phyloP scores from a whole-genome alignment of 2,113 vertebrate species.

The Erpornis zantholeuca region DNA sequence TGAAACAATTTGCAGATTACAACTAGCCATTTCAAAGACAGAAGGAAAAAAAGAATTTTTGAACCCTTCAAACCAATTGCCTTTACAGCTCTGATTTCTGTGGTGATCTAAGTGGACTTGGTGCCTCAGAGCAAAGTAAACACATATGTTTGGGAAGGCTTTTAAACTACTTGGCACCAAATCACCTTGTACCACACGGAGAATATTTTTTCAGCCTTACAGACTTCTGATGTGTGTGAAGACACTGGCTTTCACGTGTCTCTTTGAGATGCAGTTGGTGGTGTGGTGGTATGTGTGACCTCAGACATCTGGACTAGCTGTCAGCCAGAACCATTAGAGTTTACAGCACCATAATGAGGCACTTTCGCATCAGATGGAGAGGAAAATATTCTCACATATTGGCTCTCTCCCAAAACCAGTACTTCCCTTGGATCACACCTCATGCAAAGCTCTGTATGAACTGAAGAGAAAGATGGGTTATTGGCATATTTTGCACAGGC shows the following conservation, averaged over 20 bases:
- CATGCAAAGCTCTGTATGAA: constrained; percentile 3
- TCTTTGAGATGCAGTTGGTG: constrained; percentile 37
- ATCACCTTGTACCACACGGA: background rate
- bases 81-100: background rate
- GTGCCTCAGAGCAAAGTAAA: constrained; percentile 14
- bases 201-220: background rate
- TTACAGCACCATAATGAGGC: constrained; percentile 6
- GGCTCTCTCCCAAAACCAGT: background rate
- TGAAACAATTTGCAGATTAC: background rate
- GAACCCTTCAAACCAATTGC: background rate
- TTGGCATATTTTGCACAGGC: background rate
- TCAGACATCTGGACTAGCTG: constrained; percentile 25
- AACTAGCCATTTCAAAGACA: background rate
- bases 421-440: constrained; percentile 13
- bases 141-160: background rate
- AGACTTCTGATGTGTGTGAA: background rate
- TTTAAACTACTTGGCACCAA: constrained; percentile 12
- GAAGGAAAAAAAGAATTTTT: background rate
- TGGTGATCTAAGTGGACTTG: background rate
- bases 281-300: constrained; percentile 7
- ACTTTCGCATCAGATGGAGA: constrained; percentile 18
- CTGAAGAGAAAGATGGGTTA: background rate
- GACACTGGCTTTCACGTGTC: background rate
- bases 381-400: constrained; percentile 46
- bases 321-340: background rate